Conservation (phyloP, 2,888 invertebrate species). For the Alloscopus bannaensis region DNA sequence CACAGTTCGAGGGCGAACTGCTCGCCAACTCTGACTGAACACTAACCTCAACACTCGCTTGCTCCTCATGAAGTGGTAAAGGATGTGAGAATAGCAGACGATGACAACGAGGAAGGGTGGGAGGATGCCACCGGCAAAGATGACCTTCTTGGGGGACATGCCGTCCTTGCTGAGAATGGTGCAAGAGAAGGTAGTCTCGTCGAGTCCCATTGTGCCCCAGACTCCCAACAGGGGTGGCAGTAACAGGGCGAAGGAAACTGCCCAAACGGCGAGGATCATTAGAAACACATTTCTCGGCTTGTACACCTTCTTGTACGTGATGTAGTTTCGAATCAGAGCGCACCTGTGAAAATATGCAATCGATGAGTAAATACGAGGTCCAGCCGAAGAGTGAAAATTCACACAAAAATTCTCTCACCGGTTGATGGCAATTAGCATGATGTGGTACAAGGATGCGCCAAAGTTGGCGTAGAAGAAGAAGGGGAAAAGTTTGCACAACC, state of each 20-base stretch:
- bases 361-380: neutral
- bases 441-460: constrained; percentile 89
- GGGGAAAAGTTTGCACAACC: constrained; percentile 88
- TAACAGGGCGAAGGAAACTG: constrained; percentile 83
- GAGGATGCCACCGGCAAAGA: constrained; percentile 89
- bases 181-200: constrained; percentile 89
- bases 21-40: too few species aligned
- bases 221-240: constrained; percentile 86
- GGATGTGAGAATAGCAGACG: constrained; percentile 90
- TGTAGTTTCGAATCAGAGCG: constrained; percentile 88
- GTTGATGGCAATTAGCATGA: constrained; percentile 93
- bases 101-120: constrained; percentile 91
- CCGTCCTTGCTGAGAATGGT: constrained; percentile 88
- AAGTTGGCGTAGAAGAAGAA: constrained; percentile 93
- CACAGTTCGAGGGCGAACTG: too few species aligned
- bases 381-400: neutral
- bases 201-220: constrained; percentile 90
- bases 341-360: constrained; percentile 80
- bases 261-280: constrained; percentile 89
- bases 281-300: constrained; percentile 83
- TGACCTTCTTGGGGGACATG: constrained; percentile 87
- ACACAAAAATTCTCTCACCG: constrained; percentile 78
- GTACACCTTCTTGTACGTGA: constrained; percentile 87
- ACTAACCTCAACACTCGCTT: constrained; percentile 76
- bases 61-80: constrained; percentile 85